Evolutionary conservation across 2,888 invertebrate species (phyloP), one percentile per base, ranked within the genome.

Genomic region (Drymonia ruficornis): DNA sequence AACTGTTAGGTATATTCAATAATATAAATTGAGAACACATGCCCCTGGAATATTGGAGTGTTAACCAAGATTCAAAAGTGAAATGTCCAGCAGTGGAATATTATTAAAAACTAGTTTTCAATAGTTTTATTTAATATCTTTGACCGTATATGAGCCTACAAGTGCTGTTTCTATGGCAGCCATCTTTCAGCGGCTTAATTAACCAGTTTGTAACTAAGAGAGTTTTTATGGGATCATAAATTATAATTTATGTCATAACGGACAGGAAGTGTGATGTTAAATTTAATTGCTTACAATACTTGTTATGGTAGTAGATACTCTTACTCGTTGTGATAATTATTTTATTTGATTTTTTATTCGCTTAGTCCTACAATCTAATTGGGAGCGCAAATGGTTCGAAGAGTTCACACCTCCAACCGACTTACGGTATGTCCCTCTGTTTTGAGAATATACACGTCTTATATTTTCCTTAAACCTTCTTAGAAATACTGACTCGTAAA

Each of bases 201-300:
- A 51, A 31, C 54, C 19, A 40, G 69, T 50, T 42, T 36, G 43
- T 67, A 38, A 61, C 70, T 63, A 56, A 55, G 13, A 53, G 15
- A 50, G 49, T 65, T 62, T n/a, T 63, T 63, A 72, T 61, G 19
- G 34, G 46, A 49, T 56, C 61, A 56, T 70, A 65, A 72, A 72
- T 70, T 62, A 50, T 49, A 60, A 56, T 63, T 64, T 60, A 67
- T 55, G 16, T 31, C 53, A 54, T 51, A 55, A 43, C n/a, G 45
- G 55, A 49, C 55, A 59, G 60, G 55, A 59, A 62, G 50, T 55
- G 31, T 50, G 49, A 48, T 43, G 46, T 60, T 16, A 55, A 52
- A 51, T 56, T 51, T 43, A 49, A 67, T 56, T 44, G 36, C 6
- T 16, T 43, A 52, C 18, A 46, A 23, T 29, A 59, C 59, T 54